These are phyloP conservation scores for Lampris megalopsis DNA, from an alignment of 2,113 vertebrate species.

Conservation along the genomic window DNA sequence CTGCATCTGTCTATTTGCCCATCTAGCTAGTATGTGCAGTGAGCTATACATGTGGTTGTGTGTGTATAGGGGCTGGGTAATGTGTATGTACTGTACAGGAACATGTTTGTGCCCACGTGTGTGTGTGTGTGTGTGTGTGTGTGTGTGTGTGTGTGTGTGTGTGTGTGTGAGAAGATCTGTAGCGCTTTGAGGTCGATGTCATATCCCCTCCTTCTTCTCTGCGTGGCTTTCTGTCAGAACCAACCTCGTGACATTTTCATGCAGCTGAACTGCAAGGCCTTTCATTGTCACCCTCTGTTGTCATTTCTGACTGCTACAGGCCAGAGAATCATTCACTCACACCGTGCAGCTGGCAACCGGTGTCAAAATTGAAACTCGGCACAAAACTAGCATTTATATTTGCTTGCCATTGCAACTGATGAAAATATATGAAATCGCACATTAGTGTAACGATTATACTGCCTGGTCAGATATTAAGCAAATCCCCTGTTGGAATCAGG, in stretches of 20 bases:
- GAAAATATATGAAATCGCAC: conserved; percentile 23
- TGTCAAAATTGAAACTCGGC: conserved; percentile 7
- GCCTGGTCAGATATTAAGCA: background rate
- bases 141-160: background rate
- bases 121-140: conserved; percentile 3
- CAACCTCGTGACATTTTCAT: conserved; percentile 68
- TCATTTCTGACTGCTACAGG: conserved; percentile 74
- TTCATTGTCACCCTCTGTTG: conserved; percentile 75
- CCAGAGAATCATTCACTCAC: conserved; percentile 68
- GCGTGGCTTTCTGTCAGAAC: conserved; percentile 61
- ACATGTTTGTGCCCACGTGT: background rate
- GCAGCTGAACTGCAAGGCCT: conserved; percentile 73
- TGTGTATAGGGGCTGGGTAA: background rate
- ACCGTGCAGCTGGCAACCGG: conserved; percentile 20
- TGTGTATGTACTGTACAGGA: background rate
- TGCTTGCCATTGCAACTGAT: conserved; percentile 41
- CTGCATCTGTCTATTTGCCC: no score
- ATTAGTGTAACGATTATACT: conserved; percentile 30
- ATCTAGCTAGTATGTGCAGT: background rate
- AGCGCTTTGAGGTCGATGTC: conserved; percentile 55
- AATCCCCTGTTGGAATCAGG: conserved; percentile 16
- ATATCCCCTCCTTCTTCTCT: conserved; percentile 30
- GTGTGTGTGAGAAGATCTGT: conserved; percentile 12
- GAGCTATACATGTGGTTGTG: background rate
- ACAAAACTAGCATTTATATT: conserved; percentile 7